phyloP scores from a whole-genome alignment of 2,797 vertebrate species.

The Buceros bicornis region DNA sequence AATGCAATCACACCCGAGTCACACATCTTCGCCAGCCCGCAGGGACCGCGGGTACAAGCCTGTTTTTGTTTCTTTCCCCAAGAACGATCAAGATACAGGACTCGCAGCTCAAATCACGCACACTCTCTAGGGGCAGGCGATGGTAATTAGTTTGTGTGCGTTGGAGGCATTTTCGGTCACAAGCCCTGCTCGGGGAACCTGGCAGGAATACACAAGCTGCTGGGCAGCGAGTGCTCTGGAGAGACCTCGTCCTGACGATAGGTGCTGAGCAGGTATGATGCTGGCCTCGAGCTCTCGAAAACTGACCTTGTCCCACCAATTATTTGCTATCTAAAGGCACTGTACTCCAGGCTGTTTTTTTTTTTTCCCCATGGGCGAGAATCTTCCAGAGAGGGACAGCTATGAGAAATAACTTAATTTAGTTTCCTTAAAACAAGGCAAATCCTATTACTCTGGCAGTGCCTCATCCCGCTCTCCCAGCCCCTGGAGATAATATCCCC shows the following conservation, averaged over 20 bases:
- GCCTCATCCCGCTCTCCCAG: neutral
- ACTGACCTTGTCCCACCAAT: neutral
- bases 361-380: neutral
- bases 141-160: neutral
- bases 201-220: neutral
- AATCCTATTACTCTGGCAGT: neutral
- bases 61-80: slow-evolving; percentile 48
- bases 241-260: neutral
- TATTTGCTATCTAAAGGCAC: neutral
- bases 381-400: neutral
- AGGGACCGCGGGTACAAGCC: neutral
- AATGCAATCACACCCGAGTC: slow-evolving; percentile 28
- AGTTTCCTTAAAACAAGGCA: neutral
- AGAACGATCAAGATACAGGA: slow-evolving; percentile 31
- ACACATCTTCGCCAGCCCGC: neutral
- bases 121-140: neutral
- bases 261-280: neutral
- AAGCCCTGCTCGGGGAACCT: neutral
- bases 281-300: neutral
- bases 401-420: neutral
- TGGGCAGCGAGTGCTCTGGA: neutral
- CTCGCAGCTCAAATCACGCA: neutral
- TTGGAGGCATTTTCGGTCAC: neutral
- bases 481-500: neutral
- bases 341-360: neutral